A percentile compares a stretch with the other conserved stretches of the same genome.
These are phyloP conservation scores for Leptoclinus maculatus DNA, from an alignment of 2,797 vertebrate genomes.

Conservation along the genomic window DNA sequence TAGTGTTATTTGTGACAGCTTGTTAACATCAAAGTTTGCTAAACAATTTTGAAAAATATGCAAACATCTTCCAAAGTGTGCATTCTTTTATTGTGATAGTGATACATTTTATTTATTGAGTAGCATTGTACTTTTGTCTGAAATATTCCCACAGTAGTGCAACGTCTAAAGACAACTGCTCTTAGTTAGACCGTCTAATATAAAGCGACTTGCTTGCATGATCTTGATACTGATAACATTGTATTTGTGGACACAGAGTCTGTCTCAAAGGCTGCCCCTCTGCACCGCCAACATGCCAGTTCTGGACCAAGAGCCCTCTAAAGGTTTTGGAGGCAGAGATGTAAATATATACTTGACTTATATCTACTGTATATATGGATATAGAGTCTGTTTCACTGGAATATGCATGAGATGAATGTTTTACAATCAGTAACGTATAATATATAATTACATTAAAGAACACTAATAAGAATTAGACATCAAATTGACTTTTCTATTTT, in stretches of 20 bases:
- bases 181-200: background rate
- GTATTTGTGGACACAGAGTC: conserved; percentile 56
- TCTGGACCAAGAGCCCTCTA: conserved; percentile 77
- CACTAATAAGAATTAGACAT: background rate
- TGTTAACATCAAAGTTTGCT: background rate
- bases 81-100: background rate
- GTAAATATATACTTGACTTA: conserved; percentile 71
- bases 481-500: background rate
- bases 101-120: background rate
- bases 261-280: conserved; percentile 34
- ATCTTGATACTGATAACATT: conserved; percentile 22
- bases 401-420: background rate
- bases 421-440: background rate
- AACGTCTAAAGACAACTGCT: background rate
- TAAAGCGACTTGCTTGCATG: background rate
- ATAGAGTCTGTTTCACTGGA: background rate
- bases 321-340: conserved; percentile 59
- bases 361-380: background rate
- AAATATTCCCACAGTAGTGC: background rate
- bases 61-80: background rate
- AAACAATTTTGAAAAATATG: background rate
- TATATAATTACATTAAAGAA: background rate
- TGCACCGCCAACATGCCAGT: conserved; percentile 85
- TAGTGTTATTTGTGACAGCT: background rate
- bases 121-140: background rate